Evolutionary conservation across 23 tunicate species (phyloP).

Genomic region (Styela plicata): DNA sequence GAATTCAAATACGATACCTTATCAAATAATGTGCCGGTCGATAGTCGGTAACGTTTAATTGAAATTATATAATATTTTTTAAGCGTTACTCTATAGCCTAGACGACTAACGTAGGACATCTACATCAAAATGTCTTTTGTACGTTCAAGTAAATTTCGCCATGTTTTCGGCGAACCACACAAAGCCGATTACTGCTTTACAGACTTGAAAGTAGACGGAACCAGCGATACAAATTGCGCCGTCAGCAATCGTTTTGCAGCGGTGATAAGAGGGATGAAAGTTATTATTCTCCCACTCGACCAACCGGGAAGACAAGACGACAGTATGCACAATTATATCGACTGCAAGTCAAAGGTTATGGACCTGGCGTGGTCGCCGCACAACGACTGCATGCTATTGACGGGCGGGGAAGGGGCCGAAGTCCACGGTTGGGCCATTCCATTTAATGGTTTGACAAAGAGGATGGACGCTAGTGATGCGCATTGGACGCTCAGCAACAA

Average conservation of each 20-base stretch:
- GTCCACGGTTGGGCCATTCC: constrained; percentile 77
- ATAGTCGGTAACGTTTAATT: too few relatives aligned
- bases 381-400: constrained; percentile 79
- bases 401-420: constrained; percentile 57
- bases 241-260: constrained; percentile 1
- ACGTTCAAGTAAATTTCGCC: constrained; percentile 19
- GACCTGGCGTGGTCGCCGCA: constrained; percentile 79
- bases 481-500: constrained; percentile 2
- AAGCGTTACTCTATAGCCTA: too few relatives aligned
- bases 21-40: too few relatives aligned
- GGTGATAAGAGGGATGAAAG: background rate
- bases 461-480: constrained; percentile 2
- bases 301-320: constrained; percentile 22
- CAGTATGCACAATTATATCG: background rate
- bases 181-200: background rate
- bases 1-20: too few relatives aligned
- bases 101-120: too few relatives aligned
- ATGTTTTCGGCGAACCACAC: constrained; percentile 1
- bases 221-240: constrained; percentile 18
- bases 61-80: too few relatives aligned
- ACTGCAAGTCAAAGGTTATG: background rate
- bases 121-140: constrained; percentile 7
- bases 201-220: background rate
- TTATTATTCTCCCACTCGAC: constrained; percentile 5
- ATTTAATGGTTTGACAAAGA: constrained; percentile 41